phyloP scores from a whole-genome alignment of 2,888 invertebrate genomes.

The Acanthococcus lagerstroemiae region DNA sequence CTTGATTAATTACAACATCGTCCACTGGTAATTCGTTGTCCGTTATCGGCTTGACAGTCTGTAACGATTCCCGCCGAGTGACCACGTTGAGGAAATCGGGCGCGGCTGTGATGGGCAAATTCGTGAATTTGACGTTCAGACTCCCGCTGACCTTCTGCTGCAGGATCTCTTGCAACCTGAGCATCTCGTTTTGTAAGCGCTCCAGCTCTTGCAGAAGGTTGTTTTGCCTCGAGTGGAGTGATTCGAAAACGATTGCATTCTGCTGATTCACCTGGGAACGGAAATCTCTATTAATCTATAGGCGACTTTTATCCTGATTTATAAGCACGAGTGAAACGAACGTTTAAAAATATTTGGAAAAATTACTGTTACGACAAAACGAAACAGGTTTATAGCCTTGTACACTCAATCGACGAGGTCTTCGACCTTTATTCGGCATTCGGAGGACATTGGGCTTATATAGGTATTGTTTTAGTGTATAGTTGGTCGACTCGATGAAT shows the following conservation, averaged over 20 bases:
- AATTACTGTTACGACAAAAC: too few relatives aligned
- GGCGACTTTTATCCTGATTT: neutral
- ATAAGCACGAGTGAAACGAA: too few relatives aligned
- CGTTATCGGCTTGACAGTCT: neutral
- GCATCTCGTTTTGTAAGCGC: constrained; percentile 36
- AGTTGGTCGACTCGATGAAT: too few relatives aligned
- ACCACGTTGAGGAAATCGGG: neutral
- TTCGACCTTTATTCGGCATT: too few relatives aligned
- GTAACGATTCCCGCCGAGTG: neutral
- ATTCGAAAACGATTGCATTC: constrained; percentile 31
- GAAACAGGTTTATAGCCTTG: too few relatives aligned
- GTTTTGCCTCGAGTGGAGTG: constrained; percentile 33
- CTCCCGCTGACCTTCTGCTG: constrained; percentile 35
- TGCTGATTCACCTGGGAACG: constrained; percentile 34
- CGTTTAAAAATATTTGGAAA: too few relatives aligned
- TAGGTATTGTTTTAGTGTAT: too few relatives aligned
- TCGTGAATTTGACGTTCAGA: neutral
- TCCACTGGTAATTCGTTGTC: neutral
- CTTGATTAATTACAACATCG: neutral
- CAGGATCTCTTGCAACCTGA: constrained; percentile 36
- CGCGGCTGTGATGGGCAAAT: neutral
- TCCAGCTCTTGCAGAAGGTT: constrained; percentile 34
- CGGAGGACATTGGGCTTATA: too few relatives aligned
- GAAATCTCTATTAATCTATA: neutral
- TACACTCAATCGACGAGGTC: too few relatives aligned